Base-by-base conservation (phyloP, 2,888 invertebrate genomes). In the Andrena fulva region DNA sequence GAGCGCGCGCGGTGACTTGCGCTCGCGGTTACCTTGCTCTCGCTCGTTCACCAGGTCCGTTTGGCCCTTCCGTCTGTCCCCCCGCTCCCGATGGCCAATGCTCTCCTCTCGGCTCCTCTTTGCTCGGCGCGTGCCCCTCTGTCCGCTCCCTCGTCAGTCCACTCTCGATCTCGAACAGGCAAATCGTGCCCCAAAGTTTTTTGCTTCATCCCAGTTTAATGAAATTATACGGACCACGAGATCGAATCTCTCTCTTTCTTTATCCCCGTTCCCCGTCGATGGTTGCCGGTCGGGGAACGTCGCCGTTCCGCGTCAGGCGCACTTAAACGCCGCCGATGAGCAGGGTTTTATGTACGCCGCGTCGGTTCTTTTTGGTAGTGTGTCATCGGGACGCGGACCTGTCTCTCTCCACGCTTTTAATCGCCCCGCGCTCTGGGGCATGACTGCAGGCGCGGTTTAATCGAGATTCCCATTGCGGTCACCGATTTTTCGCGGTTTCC, bases 101-200 rank as follows among this genome's bases (percentile, higher is more conserved):
- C 64, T 33, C 54, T 35, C 66, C 50, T 35, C 33, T 64, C 42
- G 20, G 52, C n/a, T 56, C 35, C 35, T 70, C 66, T 52, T 66
- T 60, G 60, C 62, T 20, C 66, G 54, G 29, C 74, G n/a, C 35
- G 56, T 16, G 7, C 62, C 54, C 29, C 31, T 67, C 70, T 29
- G 60, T 63, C 67, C 42, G 42, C 42, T 42, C 42, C 33, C 64
- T 76, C 84, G 82, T 88, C 85, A 77, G 83, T 87, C 86, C 88
- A 91, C 90, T 92, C 91, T 90, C 91, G 90, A 91, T 92, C 90
- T 90, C 90, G 84, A 89, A 84, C 77, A 74, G 72, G 83, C 83
- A 81, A 85, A 89, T 90, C 86, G 86, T 76, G 86, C 78, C 77
- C 84, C 67, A 78, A 81, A 67, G 77, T 71, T 77, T 87, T 84